These are phyloP conservation scores for Neosilurus hyrtlii DNA, from an alignment of 2,797 vertebrate genomes.

Conservation along the genomic window DNA sequence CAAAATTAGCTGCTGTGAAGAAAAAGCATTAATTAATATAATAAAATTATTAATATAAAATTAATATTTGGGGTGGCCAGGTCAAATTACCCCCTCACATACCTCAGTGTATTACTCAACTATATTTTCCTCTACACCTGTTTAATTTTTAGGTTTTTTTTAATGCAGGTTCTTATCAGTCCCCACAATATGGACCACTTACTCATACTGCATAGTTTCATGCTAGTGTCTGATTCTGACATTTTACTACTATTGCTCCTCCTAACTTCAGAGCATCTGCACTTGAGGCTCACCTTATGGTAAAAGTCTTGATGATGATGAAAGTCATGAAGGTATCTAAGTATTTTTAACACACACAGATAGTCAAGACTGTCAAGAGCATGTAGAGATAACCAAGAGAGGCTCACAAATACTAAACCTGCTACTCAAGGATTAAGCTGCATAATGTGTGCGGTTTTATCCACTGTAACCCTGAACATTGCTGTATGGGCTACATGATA, in stretches of 20 bases:
- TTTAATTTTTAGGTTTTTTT: background rate
- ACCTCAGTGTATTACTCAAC: background rate
- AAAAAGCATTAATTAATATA: background rate
- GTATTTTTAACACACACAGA: background rate
- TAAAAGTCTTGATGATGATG: background rate
- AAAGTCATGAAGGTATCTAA: background rate
- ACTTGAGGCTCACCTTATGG: background rate
- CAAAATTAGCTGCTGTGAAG: background rate
- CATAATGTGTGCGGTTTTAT: background rate
- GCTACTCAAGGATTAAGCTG: background rate
- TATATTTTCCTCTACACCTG: background rate
- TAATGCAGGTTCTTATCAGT: background rate
- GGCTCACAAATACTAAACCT: background rate
- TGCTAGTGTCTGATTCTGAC: background rate
- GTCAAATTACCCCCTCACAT: background rate
- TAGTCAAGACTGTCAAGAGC: background rate
- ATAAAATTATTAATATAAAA: no score
- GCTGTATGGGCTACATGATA: constrained; percentile 25
- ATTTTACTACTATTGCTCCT: background rate
- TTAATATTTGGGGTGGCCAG: background rate
- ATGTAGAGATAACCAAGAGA: background rate
- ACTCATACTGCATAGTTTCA: background rate
- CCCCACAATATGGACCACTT: background rate
- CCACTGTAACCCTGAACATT: background rate
- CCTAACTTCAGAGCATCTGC: background rate